Conservation (phyloP, 2,113 vertebrate genomes). For the Microcebus murinus region DNA sequence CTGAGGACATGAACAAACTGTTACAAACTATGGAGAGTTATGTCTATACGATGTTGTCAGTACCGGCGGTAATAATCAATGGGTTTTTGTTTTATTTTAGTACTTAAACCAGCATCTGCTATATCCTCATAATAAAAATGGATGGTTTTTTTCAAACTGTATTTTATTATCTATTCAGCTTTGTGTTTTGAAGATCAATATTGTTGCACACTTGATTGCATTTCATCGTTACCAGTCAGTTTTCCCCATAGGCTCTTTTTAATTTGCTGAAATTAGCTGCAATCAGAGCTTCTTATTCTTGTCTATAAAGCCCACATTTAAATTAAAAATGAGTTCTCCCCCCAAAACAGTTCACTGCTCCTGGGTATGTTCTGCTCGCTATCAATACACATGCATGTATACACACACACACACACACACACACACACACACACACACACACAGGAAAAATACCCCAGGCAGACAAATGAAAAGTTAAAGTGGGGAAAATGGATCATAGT, state of each 20-base stretch:
- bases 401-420: not conserved
- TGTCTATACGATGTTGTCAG: constrained; percentile 24
- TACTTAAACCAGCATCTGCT: constrained; percentile 56
- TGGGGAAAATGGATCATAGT: not conserved
- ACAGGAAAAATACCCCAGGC: not conserved
- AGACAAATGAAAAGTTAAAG: not conserved
- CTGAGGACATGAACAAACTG: constrained; percentile 49
- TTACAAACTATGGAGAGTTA: constrained; percentile 40
- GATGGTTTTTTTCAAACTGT: constrained; percentile 56
- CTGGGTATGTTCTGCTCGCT: constrained; percentile 9
- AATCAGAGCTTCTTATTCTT: constrained; percentile 66
- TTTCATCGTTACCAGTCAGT: constrained; percentile 27
- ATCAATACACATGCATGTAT: not conserved
- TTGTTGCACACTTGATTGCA: not conserved
- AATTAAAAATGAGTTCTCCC: constrained; percentile 73
- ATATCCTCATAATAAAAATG: constrained; percentile 48
- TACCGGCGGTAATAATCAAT: constrained; percentile 72
- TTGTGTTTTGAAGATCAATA: constrained; percentile 73
- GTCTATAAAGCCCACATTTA: constrained; percentile 55
- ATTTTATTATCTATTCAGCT: constrained; percentile 52
- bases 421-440: too few species aligned
- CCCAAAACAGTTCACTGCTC: constrained; percentile 55
- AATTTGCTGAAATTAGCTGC: constrained; percentile 72
- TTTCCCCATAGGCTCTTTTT: constrained; percentile 53
- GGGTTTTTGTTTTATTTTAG: constrained; percentile 65